Evolutionary conservation across 1,140 invertebrate genomes (phyloP).

Genomic region (Brachionus asplanchnoidis): DNA sequence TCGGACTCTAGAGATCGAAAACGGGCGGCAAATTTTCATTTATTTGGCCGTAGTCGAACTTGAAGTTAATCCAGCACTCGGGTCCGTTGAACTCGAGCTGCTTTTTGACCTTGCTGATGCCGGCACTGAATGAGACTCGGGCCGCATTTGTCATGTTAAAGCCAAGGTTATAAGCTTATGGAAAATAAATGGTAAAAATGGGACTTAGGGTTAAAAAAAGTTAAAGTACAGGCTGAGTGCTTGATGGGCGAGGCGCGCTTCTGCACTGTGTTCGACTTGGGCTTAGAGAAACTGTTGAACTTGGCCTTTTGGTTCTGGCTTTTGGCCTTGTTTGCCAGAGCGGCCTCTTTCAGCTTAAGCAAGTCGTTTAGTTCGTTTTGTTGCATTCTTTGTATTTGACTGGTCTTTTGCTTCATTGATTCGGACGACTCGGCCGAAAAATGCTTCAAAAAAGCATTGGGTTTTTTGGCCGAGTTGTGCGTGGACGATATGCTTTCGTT

Average conservation of each 20-base stretch:
- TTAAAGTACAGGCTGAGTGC: conserved; percentile 15
- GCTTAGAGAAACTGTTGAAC: background rate
- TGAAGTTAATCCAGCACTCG: conserved; percentile 48
- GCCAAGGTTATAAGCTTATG: conserved; percentile 25
- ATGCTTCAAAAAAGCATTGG: conserved; percentile 5
- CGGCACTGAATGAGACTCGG: background rate
- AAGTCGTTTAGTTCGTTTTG: conserved; percentile 21
- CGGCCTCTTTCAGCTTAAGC: background rate
- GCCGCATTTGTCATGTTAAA: conserved; percentile 29
- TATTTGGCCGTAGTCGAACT: conserved; percentile 46
- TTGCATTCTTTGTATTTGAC: background rate
- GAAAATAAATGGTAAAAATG: background rate
- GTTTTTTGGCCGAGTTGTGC: conserved; percentile 7
- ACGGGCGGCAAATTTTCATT: conserved; percentile 42
- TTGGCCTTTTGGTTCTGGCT: background rate
- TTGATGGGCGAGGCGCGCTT: background rate
- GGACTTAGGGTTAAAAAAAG: background rate
- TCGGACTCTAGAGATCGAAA: conserved; percentile 1
- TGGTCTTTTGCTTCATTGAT: background rate
- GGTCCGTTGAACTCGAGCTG: conserved; percentile 39
- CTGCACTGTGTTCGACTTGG: background rate
- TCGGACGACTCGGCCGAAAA: background rate
- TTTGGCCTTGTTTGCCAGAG: background rate
- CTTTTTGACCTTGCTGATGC: conserved; percentile 28
- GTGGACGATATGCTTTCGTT: conserved; percentile 5